phyloP scores from a whole-genome alignment of 2,113 vertebrate species.

The Protobothrops flavoviridis region DNA sequence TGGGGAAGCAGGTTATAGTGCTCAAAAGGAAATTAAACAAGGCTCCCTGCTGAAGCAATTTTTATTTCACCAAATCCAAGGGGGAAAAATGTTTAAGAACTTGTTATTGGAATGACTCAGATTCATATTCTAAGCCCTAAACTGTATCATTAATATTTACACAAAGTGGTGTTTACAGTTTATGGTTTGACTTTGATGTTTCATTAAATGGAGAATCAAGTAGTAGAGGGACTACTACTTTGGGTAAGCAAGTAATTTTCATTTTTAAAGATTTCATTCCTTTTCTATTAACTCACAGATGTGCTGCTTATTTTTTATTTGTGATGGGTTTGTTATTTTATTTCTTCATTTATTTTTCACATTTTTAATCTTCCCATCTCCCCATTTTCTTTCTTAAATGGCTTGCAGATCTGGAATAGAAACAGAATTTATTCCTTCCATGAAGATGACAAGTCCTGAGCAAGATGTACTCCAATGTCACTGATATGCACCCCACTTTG shows the following conservation, averaged over 20 bases:
- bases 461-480: background rate
- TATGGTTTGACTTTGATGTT: background rate
- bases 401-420: background rate
- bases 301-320: background rate
- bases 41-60: constrained; percentile 32
- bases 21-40: constrained; percentile 19
- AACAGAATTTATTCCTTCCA: background rate
- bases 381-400: background rate
- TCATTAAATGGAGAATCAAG: background rate
- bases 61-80: constrained; percentile 34
- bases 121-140: constrained; percentile 9
- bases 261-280: background rate
- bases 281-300: background rate
- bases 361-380: background rate
- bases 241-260: background rate
- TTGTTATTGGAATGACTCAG: background rate
- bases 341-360: background rate
- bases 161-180: background rate
- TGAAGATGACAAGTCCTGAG: background rate
- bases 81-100: background rate
- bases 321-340: background rate
- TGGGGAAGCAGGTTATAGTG: background rate
- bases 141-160: background rate
- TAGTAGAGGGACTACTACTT: background rate
- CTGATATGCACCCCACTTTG: background rate